Evolutionary conservation across 2,888 invertebrate genomes (phyloP).

Genomic region (Oligia strigilis): DNA sequence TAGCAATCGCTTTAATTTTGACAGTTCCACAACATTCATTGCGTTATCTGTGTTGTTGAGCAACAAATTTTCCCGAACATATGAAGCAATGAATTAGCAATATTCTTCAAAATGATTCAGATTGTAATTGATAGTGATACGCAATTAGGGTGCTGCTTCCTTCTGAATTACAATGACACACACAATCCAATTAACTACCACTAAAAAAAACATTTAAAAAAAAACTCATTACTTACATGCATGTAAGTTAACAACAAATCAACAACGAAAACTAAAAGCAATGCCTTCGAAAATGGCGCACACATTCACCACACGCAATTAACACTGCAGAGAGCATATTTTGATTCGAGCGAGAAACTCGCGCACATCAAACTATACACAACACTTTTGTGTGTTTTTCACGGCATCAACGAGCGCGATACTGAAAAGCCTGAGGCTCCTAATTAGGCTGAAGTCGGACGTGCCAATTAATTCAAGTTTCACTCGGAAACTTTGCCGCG

Average conservation of each 20-base stretch:
- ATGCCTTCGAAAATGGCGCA: slow-evolving; percentile 36
- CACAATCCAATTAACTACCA: neutral
- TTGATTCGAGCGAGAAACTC: slow-evolving; percentile 66
- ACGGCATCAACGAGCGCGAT: slow-evolving; percentile 87
- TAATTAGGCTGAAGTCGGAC: slow-evolving; percentile 91
- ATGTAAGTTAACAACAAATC: neutral
- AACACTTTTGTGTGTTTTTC: slow-evolving; percentile 90
- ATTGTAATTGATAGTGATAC: neutral
- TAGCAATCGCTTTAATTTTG: neutral
- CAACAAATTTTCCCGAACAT: neutral
- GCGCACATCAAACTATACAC: slow-evolving; percentile 72
- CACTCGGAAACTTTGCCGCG: slow-evolving; percentile 90
- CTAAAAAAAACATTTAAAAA: neutral
- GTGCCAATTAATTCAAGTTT: slow-evolving; percentile 91
- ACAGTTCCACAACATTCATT: neutral
- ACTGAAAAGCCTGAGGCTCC: slow-evolving; percentile 90
- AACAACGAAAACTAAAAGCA: slow-evolving; percentile 20
- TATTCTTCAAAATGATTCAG: neutral
- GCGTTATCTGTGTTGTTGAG: neutral
- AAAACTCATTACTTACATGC: neutral
- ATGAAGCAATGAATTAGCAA: neutral
- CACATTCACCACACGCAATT: slow-evolving; percentile 72
- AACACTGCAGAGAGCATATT: slow-evolving; percentile 68
- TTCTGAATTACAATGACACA: neutral
- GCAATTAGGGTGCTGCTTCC: neutral